These are phyloP conservation scores for Apaloderma vittatum DNA, from an alignment of 2,113 vertebrate genomes.

Conservation along the genomic window DNA sequence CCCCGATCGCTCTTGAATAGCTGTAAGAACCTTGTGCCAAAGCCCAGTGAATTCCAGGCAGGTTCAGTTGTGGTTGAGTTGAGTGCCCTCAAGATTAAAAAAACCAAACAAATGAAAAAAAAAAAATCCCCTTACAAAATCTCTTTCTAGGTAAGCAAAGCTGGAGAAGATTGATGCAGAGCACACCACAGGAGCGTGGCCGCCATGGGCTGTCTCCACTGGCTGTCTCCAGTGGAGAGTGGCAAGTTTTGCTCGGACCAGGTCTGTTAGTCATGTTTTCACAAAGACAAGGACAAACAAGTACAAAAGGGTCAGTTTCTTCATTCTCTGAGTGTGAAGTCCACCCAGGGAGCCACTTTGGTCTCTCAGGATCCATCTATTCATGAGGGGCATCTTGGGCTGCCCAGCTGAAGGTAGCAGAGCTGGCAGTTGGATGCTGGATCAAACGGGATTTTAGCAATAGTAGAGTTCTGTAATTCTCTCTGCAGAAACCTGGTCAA, in stretches of 20 bases:
- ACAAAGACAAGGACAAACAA: not conserved
- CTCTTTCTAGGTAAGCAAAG: not conserved
- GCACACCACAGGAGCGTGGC: not conserved
- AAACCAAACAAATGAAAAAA: not conserved
- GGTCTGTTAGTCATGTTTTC: not conserved
- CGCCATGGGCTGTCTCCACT: not conserved
- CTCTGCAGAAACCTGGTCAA: not conserved
- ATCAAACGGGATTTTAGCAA: not conserved
- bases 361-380: not conserved
- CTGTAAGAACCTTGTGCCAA: not conserved
- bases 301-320: not conserved
- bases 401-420: not conserved
- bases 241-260: accelerated
- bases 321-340: not conserved
- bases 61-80: not conserved
- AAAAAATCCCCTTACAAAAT: not conserved
- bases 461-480: not conserved
- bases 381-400: accelerated
- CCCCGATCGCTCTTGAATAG: accelerated
- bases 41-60: not conserved
- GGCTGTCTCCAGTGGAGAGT: not conserved
- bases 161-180: not conserved
- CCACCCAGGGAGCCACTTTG: not conserved
- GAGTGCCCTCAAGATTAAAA: not conserved
- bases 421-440: not conserved